Conservation (phyloP, 2,888 invertebrate genomes). For the Salpingus planirostris region DNA sequence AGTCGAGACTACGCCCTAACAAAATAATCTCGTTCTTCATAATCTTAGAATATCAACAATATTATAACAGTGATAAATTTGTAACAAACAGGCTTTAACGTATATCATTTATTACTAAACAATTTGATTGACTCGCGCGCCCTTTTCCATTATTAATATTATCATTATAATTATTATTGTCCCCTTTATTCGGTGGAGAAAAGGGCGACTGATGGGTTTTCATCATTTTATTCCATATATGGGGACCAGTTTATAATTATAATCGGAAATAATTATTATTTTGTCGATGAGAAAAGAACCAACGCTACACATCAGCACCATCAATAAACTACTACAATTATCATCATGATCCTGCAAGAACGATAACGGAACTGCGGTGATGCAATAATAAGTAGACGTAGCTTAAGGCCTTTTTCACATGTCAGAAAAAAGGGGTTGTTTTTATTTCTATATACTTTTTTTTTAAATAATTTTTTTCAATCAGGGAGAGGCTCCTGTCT, state of each 20-base stretch:
- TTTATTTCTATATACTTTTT: too few relatives aligned
- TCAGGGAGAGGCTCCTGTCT: slow-evolving; percentile 12
- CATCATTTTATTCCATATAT: too few relatives aligned
- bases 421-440: slow-evolving; percentile 22
- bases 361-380: too few relatives aligned
- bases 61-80: slow-evolving; percentile 40
- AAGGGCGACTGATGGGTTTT: too few relatives aligned
- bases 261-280: not conserved
- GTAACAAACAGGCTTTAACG: slow-evolving; percentile 39
- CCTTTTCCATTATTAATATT: too few relatives aligned
- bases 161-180: too few relatives aligned
- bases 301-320: slow-evolving; percentile 35
- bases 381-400: slow-evolving; percentile 17
- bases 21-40: slow-evolving; percentile 20
- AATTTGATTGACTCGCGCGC: slow-evolving; percentile 19
- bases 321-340: slow-evolving; percentile 18
- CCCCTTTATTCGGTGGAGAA: too few relatives aligned
- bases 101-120: slow-evolving; percentile 25
- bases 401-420: slow-evolving; percentile 28
- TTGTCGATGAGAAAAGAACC: slow-evolving; percentile 14
- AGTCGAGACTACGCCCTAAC: slow-evolving; percentile 24
- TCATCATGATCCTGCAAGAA: too few relatives aligned
- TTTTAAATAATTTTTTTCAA: slow-evolving; percentile 10
- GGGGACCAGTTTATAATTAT: too few relatives aligned
- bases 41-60: slow-evolving; percentile 33